Evolutionary conservation across 2,113 vertebrate genomes (phyloP).

Genomic region (Silurus glanis): DNA sequence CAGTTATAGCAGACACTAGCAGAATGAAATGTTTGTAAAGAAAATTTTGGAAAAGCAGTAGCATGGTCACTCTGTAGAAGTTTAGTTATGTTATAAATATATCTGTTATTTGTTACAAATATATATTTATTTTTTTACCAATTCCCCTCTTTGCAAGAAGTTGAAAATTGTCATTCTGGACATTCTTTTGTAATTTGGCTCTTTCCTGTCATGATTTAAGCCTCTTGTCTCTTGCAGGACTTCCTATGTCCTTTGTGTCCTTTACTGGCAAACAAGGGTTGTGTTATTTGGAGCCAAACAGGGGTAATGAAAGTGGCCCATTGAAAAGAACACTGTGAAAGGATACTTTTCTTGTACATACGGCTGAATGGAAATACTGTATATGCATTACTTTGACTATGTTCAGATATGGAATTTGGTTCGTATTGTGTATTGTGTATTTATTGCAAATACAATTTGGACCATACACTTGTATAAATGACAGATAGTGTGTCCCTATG

Average conservation of each 20-base stretch:
- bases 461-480: background rate
- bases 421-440: background rate
- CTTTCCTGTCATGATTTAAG: constrained; percentile 10
- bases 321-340: background rate
- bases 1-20: constrained; percentile 64
- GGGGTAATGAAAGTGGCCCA: background rate
- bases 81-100: background rate
- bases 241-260: constrained; percentile 33
- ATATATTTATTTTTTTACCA: constrained; percentile 7
- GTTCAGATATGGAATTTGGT: background rate
- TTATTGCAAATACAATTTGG: background rate
- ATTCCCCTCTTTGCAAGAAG: background rate
- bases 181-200: constrained; percentile 39
- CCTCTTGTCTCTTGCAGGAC: constrained; percentile 11
- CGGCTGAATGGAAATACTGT: background rate
- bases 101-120: background rate
- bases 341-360: constrained; percentile 1
- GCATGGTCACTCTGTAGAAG: background rate
- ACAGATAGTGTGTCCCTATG: too few species aligned
- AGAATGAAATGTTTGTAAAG: constrained; percentile 65
- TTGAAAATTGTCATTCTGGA: constrained; percentile 18
- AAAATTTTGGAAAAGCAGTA: constrained; percentile 40
- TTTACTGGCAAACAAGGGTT: constrained; percentile 31
- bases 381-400: too few species aligned
- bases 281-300: constrained; percentile 29